Percentiles rank a stretch among this genome's conserved stretches.
Conservation (phyloP, 2,113 vertebrate species). For the Neolamprologus devosi region DNA sequence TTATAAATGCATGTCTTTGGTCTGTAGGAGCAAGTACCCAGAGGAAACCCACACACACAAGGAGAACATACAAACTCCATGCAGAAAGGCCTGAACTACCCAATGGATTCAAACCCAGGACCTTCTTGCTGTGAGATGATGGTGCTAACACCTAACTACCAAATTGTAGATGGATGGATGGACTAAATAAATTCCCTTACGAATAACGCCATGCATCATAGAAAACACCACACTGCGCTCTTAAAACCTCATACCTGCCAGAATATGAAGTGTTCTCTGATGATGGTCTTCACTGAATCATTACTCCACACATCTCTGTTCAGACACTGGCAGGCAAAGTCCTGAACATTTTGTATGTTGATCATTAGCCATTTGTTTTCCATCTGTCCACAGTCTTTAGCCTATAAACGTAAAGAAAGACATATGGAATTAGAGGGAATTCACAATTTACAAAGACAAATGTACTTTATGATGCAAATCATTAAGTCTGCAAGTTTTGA, state of each 20-base stretch:
- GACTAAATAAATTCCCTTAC: not conserved
- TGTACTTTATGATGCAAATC: not conserved
- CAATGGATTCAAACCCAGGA: not conserved
- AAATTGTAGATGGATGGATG: not conserved
- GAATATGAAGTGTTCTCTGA: constrained; percentile 97
- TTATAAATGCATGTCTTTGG: not conserved
- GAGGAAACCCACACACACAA: fast-evolving
- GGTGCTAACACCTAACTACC: not conserved
- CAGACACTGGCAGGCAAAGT: constrained; percentile 96
- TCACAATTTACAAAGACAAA: fast-evolving
- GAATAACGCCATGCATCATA: not conserved
- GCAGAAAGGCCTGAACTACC: not conserved
- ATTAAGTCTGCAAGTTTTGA: not conserved
- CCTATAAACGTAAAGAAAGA: constrained; percentile 61
- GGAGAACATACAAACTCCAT: not conserved
- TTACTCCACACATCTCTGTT: constrained; percentile 99
- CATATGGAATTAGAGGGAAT: not conserved
- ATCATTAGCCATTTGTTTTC: constrained; percentile 99
- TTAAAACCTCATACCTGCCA: constrained; percentile 82
- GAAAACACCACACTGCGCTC: not conserved
- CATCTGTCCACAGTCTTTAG: constrained; percentile 95
- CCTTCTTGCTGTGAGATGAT: not conserved
- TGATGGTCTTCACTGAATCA: constrained; percentile 91
- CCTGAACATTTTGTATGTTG: constrained; percentile 98
- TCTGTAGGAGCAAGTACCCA: not conserved